phyloP scores from a whole-genome alignment of 2,797 vertebrate species.

The Muscicapa striata region DNA sequence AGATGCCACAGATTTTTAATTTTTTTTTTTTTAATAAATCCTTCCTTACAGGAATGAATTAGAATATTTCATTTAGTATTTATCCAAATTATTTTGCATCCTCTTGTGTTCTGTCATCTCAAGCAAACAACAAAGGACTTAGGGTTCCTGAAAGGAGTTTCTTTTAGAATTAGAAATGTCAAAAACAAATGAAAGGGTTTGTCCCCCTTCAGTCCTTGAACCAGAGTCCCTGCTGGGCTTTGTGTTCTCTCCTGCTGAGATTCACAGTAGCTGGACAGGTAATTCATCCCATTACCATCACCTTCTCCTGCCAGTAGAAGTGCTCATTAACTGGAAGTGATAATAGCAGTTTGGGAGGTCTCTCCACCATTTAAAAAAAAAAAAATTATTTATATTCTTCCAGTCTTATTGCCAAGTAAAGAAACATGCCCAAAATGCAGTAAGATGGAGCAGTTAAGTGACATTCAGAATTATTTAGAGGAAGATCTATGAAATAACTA shows the following conservation, averaged over 20 bases:
- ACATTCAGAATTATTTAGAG: neutral
- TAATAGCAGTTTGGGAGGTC: neutral
- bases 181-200: neutral
- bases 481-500: neutral
- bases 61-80: neutral
- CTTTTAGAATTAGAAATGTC: neutral
- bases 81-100: neutral
- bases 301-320: neutral
- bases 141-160: neutral
- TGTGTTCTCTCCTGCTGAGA: neutral
- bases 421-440: neutral
- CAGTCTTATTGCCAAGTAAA: neutral
- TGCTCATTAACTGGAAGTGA: conserved; percentile 5
- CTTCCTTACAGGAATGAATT: neutral
- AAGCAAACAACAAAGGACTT: neutral
- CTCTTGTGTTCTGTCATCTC: neutral
- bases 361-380: neutral
- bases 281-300: neutral
- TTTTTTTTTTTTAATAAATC: neutral
- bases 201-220: neutral
- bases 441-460: neutral
- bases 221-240: neutral
- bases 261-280: neutral
- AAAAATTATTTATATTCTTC: conserved; percentile 6
- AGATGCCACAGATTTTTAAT: neutral